A percentile compares a stretch with the other conserved stretches of the same genome.
Conservation (phyloP, 2,113 vertebrate genomes). For the Numida meleagris region DNA sequence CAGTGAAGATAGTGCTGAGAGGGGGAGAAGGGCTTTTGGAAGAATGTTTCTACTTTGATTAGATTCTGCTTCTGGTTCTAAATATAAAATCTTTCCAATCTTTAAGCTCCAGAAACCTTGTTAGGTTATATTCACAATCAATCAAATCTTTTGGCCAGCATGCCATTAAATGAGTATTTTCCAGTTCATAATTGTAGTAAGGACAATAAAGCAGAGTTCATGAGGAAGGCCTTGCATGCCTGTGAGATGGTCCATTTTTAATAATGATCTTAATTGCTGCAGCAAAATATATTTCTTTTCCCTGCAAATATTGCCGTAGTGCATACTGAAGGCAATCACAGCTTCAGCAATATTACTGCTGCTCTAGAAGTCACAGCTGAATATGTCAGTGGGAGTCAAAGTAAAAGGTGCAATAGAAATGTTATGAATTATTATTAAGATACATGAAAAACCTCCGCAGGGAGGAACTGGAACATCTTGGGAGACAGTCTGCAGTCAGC, state of each 20-base stretch:
- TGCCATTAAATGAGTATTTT: neutral
- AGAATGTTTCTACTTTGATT: neutral
- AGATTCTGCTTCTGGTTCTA: neutral
- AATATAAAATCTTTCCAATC: neutral
- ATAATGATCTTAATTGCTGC: constrained; percentile 20
- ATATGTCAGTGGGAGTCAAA: constrained; percentile 42
- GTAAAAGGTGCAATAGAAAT: constrained; percentile 60
- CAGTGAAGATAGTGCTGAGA: neutral
- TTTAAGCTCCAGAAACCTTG: neutral
- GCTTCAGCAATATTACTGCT: neutral
- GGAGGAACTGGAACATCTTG: constrained; percentile 52
- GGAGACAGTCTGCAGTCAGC: constrained; percentile 46
- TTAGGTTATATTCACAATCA: neutral
- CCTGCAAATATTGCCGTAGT: constrained; percentile 3
- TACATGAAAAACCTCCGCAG: constrained; percentile 43
- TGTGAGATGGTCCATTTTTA: neutral
- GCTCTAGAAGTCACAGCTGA: constrained; percentile 38
- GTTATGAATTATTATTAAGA: constrained; percentile 66
- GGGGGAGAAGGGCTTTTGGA: neutral
- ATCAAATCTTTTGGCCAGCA: neutral
- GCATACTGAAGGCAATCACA: constrained; percentile 15
- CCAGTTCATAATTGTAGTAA: neutral
- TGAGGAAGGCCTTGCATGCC: neutral
- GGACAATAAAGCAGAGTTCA: neutral
- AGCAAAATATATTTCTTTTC: constrained; percentile 7